Conservation (phyloP, 2,888 invertebrate species). For the Tiliacea aurago region DNA sequence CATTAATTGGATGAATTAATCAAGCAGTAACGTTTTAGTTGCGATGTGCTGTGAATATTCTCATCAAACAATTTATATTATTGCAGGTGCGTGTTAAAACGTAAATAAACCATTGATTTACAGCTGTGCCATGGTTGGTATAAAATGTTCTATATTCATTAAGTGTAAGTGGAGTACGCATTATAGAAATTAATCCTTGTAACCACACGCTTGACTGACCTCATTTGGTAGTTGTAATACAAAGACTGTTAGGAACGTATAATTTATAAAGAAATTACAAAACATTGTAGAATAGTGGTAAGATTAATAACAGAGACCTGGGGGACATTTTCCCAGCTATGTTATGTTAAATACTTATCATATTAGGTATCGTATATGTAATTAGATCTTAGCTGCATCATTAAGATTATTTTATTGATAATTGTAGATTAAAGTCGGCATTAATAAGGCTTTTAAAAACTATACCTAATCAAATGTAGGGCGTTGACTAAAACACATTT, state of each 20-base stretch:
- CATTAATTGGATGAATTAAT: constrained; percentile 49
- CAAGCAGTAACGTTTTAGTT: constrained; percentile 27
- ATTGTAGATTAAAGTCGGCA: not conserved
- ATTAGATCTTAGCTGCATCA: not conserved
- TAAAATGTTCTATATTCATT: constrained; percentile 35
- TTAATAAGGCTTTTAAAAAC: constrained; percentile 7
- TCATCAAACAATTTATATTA: constrained; percentile 24
- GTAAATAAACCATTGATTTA: constrained; percentile 30
- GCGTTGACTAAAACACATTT: constrained; percentile 55
- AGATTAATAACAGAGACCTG: constrained; percentile 10
- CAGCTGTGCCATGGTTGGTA: not conserved
- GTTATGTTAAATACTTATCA: not conserved
- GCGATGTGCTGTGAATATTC: constrained; percentile 37
- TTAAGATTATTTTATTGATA: constrained; percentile 1
- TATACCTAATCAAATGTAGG: constrained; percentile 38
- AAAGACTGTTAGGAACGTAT: constrained; percentile 26
- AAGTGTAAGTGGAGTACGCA: constrained; percentile 32
- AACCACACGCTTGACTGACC: constrained; percentile 53
- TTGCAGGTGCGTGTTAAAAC: constrained; percentile 2
- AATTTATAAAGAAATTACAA: constrained; percentile 24
- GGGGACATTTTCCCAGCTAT: too few relatives aligned
- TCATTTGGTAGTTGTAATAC: constrained; percentile 33
- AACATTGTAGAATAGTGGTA: constrained; percentile 4
- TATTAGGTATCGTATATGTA: not conserved
- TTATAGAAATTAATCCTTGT: constrained; percentile 52